These are phyloP conservation scores for Serranus cabrilla DNA, from an alignment of 2,797 vertebrate species.

Conservation along the genomic window DNA sequence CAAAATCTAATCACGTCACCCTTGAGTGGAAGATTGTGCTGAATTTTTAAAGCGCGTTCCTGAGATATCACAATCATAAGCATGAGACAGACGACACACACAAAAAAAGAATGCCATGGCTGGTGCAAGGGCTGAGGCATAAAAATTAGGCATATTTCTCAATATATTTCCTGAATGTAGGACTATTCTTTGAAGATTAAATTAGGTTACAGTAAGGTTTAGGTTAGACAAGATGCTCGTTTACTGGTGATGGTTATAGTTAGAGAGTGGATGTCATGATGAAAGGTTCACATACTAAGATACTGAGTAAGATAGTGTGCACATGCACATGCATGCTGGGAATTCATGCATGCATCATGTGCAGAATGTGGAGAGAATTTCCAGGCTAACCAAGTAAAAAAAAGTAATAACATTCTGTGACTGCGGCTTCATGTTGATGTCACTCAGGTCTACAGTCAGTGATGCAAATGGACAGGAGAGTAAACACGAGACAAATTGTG, in stretches of 20 bases:
- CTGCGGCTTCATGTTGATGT: slow-evolving; percentile 64
- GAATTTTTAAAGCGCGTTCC: no score
- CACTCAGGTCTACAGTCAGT: slow-evolving; percentile 70
- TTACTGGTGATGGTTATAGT: background rate
- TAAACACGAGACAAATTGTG: slow-evolving; percentile 85
- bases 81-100: no score
- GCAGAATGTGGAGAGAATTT: slow-evolving; percentile 18
- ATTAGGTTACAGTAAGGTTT: background rate
- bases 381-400: slow-evolving; percentile 10
- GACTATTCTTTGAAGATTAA: background rate
- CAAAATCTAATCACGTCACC: no score
- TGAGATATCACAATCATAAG: no score
- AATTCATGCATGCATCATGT: slow-evolving; percentile 9
- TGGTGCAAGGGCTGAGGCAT: no score
- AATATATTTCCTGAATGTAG: background rate
- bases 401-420: slow-evolving; percentile 23
- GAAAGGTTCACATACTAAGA: background rate
- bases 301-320: background rate
- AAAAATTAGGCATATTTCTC: no score
- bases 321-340: background rate
- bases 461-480: slow-evolving; percentile 81
- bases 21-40: no score
- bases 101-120: no score
- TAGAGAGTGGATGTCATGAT: background rate
- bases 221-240: background rate